Base-by-base conservation (phyloP, 2,888 invertebrate species). In the Leptarthrus brevirostris region DNA sequence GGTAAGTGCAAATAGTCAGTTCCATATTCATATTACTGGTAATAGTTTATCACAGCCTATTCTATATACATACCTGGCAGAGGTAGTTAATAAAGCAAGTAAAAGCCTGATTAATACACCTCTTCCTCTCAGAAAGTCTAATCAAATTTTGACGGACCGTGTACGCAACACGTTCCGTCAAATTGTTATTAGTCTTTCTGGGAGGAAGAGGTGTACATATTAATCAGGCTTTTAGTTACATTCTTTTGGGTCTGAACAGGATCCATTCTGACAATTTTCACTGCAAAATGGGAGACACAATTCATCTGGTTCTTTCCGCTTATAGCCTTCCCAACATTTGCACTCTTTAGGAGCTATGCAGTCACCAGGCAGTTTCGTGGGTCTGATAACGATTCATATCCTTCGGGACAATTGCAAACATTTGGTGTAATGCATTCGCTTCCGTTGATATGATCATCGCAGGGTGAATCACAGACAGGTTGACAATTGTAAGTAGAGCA, bases 301-400 rank as follows among this genome's bases (percentile, higher is more conserved):
- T n/a, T 3, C 18, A 4, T 6, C 74, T 83, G 5, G 82, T 30
- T 44, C 22, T 22, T 64, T 20, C 20, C 24, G 8, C 40, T 79
- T 79, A 56, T 83, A 81, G 0, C 87, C 87, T 10, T 81, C 80
- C 53, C 82, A 80, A 76, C 88, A 89, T 22, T 84, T 80, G 53
- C 88, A 89, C 1, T 79, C 80, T 26, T 86, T 82, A 0, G 87
- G 87, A 0, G 79, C 74, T 0, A 79, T 71, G 12, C 84, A 84
- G 47, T 77, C 73, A 0, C 85, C 85, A 61, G 79, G 49, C 84
- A 84, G 34, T 81, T 80, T 64, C 80, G 18, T 10, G 12, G 16
- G 1, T 22, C 26, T 3, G 56, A 58, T 24, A 24, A 22, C 4
- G 16, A 44, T 6, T 47, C 14, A 36, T 72, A 49, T 22, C 72